These are phyloP conservation scores for Anomalospiza imberbis DNA, from an alignment of 2,797 vertebrate genomes.

Conservation along the genomic window DNA sequence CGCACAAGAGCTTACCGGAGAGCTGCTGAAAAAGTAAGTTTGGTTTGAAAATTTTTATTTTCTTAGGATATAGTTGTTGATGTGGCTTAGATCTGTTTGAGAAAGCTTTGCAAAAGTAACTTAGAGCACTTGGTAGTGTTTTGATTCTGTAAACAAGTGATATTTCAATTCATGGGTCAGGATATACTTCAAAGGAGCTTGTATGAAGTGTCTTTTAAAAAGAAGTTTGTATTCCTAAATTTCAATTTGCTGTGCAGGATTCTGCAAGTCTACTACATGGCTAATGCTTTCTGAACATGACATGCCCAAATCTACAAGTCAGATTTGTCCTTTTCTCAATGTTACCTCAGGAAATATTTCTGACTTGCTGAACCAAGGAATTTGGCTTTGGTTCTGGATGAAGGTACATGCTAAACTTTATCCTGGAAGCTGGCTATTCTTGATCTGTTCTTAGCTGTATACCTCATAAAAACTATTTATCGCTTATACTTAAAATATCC, in stretches of 20 bases:
- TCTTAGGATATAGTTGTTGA: not conserved
- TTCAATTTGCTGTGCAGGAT: not conserved
- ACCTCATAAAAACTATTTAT: not conserved
- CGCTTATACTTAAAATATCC: not conserved
- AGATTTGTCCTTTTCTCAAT: not conserved
- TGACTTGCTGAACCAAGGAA: not conserved
- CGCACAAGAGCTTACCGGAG: constrained; percentile 93
- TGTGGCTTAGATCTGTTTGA: not conserved
- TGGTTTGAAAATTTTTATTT: not conserved
- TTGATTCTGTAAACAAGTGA: not conserved
- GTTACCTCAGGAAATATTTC: not conserved
- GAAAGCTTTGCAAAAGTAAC: not conserved
- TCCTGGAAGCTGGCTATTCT: not conserved
- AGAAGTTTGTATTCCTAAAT: not conserved
- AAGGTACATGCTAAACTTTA: not conserved
- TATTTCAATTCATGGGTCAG: not conserved
- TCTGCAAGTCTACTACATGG: not conserved
- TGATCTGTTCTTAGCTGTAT: not conserved
- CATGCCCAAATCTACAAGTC: not conserved
- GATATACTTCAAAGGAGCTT: not conserved
- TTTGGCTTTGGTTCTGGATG: not conserved
- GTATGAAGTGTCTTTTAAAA: not conserved
- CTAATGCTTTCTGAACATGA: not conserved
- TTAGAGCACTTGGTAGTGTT: not conserved
- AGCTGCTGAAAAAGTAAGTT: constrained; percentile 90